These are phyloP conservation scores for Deroplatys truncata DNA, from an alignment of 2,888 invertebrate species.

Conservation along the genomic window DNA sequence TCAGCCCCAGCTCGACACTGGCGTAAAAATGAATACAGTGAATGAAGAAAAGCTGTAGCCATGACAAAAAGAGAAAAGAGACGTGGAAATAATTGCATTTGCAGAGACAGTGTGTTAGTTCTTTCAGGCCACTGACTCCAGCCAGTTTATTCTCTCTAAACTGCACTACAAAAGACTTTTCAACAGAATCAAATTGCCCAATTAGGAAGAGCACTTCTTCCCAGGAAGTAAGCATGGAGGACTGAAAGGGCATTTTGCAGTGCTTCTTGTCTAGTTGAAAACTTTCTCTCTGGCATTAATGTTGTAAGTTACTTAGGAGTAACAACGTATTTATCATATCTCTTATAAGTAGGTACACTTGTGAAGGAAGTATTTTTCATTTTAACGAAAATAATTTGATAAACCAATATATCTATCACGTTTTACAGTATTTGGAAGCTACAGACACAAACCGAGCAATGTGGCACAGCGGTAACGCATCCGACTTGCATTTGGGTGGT, in stretches of 20 bases:
- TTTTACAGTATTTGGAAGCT: too few species aligned
- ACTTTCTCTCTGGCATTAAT: too few species aligned
- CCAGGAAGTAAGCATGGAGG: not conserved
- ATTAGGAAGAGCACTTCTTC: not conserved
- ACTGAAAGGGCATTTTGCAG: not conserved
- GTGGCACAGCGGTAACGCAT: too few species aligned
- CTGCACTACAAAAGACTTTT: not conserved
- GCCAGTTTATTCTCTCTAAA: not conserved
- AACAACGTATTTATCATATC: too few species aligned
- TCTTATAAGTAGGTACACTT: too few species aligned
- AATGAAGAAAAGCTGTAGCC: not conserved
- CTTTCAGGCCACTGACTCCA: not conserved
- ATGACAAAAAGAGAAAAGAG: not conserved
- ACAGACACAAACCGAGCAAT: too few species aligned
- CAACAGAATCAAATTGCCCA: not conserved
- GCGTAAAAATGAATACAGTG: not conserved
- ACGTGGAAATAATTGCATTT: not conserved
- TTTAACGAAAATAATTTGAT: too few species aligned
- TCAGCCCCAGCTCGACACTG: not conserved
- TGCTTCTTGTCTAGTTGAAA: not conserved
- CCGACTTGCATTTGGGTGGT: too few species aligned
- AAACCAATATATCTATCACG: too few species aligned
- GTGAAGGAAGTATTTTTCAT: too few species aligned
- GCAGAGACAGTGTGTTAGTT: not conserved
- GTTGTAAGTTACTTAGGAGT: too few species aligned